Base-by-base conservation (phyloP, 2,797 vertebrate species). In the Diglossa cyanea region DNA sequence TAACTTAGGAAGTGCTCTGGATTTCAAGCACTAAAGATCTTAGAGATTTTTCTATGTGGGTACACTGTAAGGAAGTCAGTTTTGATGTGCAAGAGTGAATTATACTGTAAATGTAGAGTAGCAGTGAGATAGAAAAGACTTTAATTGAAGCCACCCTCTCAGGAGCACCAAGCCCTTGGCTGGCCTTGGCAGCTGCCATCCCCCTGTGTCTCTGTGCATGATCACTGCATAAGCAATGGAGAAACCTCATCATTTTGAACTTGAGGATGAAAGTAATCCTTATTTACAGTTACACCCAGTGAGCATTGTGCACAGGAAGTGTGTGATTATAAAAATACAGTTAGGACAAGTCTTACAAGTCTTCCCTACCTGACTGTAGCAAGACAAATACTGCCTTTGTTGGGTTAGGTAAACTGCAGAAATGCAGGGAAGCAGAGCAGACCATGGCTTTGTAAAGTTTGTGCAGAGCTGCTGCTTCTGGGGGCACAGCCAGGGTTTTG, bases 271-370 rank as follows among this genome's bases (percentile, higher is more conserved):
- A 90, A 93, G 88, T 7, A 76, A 31, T 50, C 40, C 30, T 70
- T 94, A 71, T 86, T 94, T 94, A 90, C 86, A 78, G 88, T 88
- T 81, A 88, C 83, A 78, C 60, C 94, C 90, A 82, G 66, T 45
- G 48, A 48, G 58, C 37, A 25, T 6, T 73, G 76, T 95, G 79
- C 47, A 61, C 76, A 78, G 93, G 70, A 90, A 88, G 37, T 73
- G 16, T 2, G 4, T 37, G 73, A 28, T 84, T 86, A 70, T 66
- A 84, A 70, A 84, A 92, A 42, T 42, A 88, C 88, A 76, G 51
- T 81, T 65, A 77, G 37, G 51, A 53, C 62, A 45, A 71, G 79
- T 26, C 85, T 72, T 57, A 7, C 50, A 61, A 65, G 60, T 42
- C 62, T 70, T 40, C 33, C 37, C 51, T 66, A n/a, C 79, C 80